A percentile compares a stretch with the other conserved stretches of the same genome.
Evolutionary conservation across 2,797 vertebrate species (phyloP).

Genomic region (Gallinago stenura): DNA sequence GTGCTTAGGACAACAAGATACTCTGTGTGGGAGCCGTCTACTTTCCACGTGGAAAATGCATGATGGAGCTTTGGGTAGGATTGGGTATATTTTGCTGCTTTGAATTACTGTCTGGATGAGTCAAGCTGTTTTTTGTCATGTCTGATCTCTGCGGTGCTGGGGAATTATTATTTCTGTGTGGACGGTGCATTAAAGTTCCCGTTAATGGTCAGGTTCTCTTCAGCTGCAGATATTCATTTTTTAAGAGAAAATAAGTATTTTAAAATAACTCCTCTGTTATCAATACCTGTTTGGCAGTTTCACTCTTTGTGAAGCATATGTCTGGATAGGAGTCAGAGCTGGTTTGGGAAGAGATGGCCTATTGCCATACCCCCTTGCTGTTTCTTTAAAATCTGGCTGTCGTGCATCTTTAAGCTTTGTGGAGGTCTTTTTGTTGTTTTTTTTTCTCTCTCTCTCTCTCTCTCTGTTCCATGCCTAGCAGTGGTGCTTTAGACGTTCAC

Average conservation of each 20-base stretch:
- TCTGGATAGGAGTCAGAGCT: constrained; percentile 30
- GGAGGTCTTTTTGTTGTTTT: neutral
- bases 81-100: constrained; percentile 56
- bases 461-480: neutral
- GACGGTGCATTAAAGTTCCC: neutral
- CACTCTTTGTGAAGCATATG: neutral
- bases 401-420: neutral
- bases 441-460: neutral
- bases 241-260: neutral
- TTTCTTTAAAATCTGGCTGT: constrained; percentile 45
- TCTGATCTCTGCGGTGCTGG: neutral
- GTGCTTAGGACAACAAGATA: constrained; percentile 40
- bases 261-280: constrained; percentile 5
- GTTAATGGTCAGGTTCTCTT: neutral
- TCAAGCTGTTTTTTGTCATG: constrained; percentile 53
- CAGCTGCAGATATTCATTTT: neutral
- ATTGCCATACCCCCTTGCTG: constrained; percentile 50
- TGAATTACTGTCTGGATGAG: constrained; percentile 64
- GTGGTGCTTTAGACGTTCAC: neutral
- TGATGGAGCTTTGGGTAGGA: constrained; percentile 45
- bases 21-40: constrained; percentile 33
- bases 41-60: constrained; percentile 57
- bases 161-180: constrained; percentile 1
- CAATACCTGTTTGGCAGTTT: constrained; percentile 35
- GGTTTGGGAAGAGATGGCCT: constrained; percentile 33